phyloP scores from a whole-genome alignment of 2,888 invertebrate species.

The Allygus modestus region DNA sequence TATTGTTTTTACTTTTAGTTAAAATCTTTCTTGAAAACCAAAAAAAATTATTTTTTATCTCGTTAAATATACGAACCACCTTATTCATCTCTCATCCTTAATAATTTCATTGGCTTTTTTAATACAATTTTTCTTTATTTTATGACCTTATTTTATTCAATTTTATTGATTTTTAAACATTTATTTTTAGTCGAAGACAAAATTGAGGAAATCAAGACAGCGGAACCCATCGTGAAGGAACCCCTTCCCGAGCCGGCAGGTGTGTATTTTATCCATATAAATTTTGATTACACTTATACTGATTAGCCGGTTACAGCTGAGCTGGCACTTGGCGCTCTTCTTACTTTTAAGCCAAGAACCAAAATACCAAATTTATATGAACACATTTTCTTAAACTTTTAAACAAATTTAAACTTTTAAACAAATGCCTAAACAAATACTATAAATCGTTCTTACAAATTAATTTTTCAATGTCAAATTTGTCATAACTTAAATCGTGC shows the following conservation, averaged over 20 bases:
- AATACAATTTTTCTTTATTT: slow-evolving; percentile 1
- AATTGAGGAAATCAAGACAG: slow-evolving; percentile 63
- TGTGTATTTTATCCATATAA: slow-evolving; percentile 24
- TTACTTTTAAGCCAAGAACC: too few relatives aligned
- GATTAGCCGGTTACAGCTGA: neutral
- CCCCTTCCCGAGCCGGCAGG: slow-evolving; percentile 61
- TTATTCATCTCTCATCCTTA: too few relatives aligned
- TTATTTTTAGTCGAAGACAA: slow-evolving; percentile 70
- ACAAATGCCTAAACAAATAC: too few relatives aligned
- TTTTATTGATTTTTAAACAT: slow-evolving; percentile 70
- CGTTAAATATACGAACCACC: too few relatives aligned
- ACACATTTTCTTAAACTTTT: neutral
- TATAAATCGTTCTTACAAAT: too few relatives aligned
- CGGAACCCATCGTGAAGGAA: slow-evolving; percentile 63
- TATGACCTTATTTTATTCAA: slow-evolving; percentile 44
- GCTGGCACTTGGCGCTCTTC: too few relatives aligned
- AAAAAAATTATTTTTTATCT: too few relatives aligned
- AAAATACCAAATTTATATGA: neutral
- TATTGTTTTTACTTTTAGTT: neutral
- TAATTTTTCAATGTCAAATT: too few relatives aligned
- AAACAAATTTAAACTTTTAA: too few relatives aligned
- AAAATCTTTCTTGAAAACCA: neutral
- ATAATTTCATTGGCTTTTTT: too few relatives aligned
- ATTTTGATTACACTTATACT: neutral
- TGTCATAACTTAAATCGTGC: too few relatives aligned